A percentile compares a stretch with the other conserved stretches of the same genome.
Conservation (phyloP, 1,140 invertebrate species). For the Zophobas atratus region DNA sequence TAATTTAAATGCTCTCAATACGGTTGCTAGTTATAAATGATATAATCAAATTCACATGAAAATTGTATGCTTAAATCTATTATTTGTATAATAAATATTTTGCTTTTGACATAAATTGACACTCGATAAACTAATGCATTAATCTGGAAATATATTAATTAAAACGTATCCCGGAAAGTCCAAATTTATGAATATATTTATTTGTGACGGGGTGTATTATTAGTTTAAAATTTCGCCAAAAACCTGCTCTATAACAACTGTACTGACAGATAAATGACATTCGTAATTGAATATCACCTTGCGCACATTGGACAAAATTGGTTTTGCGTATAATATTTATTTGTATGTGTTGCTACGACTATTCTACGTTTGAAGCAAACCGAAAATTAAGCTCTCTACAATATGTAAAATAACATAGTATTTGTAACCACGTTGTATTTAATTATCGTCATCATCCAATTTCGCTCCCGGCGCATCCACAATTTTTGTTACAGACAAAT, state of each 20-base stretch:
- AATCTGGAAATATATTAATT: constrained; percentile 33
- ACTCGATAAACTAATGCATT: constrained; percentile 35
- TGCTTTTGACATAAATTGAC: constrained; percentile 38
- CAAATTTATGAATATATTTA: constrained; percentile 17
- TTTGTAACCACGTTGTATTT: too few species aligned
- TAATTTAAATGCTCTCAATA: constrained; percentile 36
- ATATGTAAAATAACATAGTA: too few species aligned
- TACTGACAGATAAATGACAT: too few species aligned
- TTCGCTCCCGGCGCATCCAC: constrained; percentile 4
- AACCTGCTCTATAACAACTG: too few species aligned
- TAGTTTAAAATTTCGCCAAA: too few species aligned
- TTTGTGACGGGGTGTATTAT: background rate
- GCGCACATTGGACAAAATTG: too few species aligned
- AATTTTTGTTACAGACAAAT: background rate
- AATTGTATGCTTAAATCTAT: constrained; percentile 21
- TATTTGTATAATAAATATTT: constrained; percentile 30
- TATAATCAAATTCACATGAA: constrained; percentile 31
- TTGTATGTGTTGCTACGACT: too few species aligned
- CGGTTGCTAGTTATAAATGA: constrained; percentile 31
- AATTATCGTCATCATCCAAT: too few species aligned
- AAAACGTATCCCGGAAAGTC: constrained; percentile 7
- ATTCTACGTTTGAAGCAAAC: too few species aligned
- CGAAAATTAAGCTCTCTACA: too few species aligned
- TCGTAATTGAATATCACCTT: too few species aligned
- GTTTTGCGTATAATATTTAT: too few species aligned